Evolutionary conservation across 2,888 invertebrate species (phyloP).

Genomic region (Agrochola macilenta): DNA sequence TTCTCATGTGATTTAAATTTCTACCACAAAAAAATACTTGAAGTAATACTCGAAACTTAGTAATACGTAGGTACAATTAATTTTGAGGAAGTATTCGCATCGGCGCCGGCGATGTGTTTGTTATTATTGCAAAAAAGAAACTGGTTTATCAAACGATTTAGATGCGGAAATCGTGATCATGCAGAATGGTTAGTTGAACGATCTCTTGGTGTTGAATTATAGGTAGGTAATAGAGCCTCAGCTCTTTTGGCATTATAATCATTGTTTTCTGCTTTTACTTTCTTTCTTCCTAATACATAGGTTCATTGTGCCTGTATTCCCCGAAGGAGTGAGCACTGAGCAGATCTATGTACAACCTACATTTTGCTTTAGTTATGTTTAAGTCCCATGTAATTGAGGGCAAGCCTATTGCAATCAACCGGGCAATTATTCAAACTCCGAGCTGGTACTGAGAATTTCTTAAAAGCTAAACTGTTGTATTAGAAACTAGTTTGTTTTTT

Average conservation of each 20-base stretch:
- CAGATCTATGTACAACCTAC: not conserved
- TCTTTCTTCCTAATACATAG: too few species aligned
- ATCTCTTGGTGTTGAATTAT: not conserved
- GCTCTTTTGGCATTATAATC: too few species aligned
- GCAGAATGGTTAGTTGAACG: not conserved
- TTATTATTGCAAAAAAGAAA: not conserved
- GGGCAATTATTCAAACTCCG: too few species aligned
- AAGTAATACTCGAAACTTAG: not conserved
- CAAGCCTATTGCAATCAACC: too few species aligned
- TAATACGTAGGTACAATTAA: not conserved
- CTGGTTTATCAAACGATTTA: slow-evolving; percentile 19
- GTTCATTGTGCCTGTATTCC: not conserved
- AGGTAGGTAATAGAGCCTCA: too few species aligned
- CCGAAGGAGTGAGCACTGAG: not conserved
- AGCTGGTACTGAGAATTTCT: not conserved
- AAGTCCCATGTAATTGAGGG: too few species aligned
- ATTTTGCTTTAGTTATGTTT: too few species aligned
- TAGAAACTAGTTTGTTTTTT: not conserved
- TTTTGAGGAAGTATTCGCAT: slow-evolving; percentile 19
- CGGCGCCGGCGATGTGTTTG: too few species aligned
- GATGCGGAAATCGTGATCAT: slow-evolving; percentile 4
- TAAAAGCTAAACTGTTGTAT: not conserved
- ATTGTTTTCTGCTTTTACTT: too few species aligned
- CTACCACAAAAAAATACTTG: not conserved
- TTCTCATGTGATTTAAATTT: not conserved